Base-by-base conservation (phyloP, 2,888 invertebrate species). In the Hypolimnas misippus region DNA sequence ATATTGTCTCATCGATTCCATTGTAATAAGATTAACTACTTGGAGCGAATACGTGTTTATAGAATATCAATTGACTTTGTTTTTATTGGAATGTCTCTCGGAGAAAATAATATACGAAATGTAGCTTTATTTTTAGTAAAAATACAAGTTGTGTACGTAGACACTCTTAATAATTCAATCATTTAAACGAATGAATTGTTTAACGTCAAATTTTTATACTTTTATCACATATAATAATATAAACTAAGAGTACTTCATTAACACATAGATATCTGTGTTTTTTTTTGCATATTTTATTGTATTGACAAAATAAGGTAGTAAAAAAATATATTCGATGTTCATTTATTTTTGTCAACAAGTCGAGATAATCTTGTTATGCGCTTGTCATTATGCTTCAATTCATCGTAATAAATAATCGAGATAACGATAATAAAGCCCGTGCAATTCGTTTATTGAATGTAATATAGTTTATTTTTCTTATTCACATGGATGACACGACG, bases 1-100 rank as follows among this genome's bases (percentile, higher is more conserved):
- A 87, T 81, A 79, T 77, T 84, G 87, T 81, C 75, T 85, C 86
- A 88, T 87, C 82, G 85, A 83, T 78, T 81, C 81, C 79, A 79
- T 81, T 84, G 84, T 85, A 85, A 87, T 81, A 82, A 85, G 87
- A 86, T 89, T 79, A 84, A 81, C 75, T 81, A 86, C 80, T 82
- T 83, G 86, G 83, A 79, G 85, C 82, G 84, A 83, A 82, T 84
- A 86, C 67, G 81, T 81, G 83, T 84, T 82, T 82, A 82, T 81
- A 82, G 77, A 75, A 81, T 82, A 81, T 84, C 83, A 82, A 84
- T 82, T 80, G 80, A 81, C 76, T 79, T 82, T 78, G 81, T 76
- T 70, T 62, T 62, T 58, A 67, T 63, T 65, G 62, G 51, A 68
- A 64, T 64, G 54, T 54, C 50, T 65, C 56, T 64, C 58, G 64